phyloP scores from a whole-genome alignment of 2,797 vertebrate species.

The Schizothorax lantsangensis region DNA sequence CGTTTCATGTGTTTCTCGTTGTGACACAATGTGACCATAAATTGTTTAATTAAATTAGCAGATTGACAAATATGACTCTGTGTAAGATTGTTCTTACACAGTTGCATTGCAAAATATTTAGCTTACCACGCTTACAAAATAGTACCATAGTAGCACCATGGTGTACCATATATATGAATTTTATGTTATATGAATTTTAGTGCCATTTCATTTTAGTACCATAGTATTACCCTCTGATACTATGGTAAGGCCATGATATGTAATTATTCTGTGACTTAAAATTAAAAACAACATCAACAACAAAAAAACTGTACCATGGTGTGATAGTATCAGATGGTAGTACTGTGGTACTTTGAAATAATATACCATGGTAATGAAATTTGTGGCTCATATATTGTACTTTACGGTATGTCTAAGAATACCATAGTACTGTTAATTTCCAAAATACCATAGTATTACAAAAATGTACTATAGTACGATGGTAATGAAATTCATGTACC shows the following conservation, averaged over 20 bases:
- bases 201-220: neutral
- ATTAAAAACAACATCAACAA: too few species aligned
- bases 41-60: slow-evolving; percentile 3
- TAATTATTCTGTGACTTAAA: too few species aligned
- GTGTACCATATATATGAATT: neutral
- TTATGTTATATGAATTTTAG: neutral
- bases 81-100: neutral
- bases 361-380: neutral
- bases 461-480: too few species aligned
- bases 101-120: neutral
- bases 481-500: neutral
- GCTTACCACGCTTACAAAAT: neutral
- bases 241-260: neutral
- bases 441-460: neutral
- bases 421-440: neutral
- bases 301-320: neutral
- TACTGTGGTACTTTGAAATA: neutral
- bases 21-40: slow-evolving; percentile 11
- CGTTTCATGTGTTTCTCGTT: slow-evolving; percentile 4
- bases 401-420: neutral
- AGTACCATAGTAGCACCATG: neutral
- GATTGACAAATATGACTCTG: slow-evolving; percentile 7
- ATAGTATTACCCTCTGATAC: neutral
- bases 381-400: neutral
- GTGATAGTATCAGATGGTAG: neutral